phyloP scores from a whole-genome alignment of 1,140 invertebrate species.

The Drosophila grimshawi region DNA sequence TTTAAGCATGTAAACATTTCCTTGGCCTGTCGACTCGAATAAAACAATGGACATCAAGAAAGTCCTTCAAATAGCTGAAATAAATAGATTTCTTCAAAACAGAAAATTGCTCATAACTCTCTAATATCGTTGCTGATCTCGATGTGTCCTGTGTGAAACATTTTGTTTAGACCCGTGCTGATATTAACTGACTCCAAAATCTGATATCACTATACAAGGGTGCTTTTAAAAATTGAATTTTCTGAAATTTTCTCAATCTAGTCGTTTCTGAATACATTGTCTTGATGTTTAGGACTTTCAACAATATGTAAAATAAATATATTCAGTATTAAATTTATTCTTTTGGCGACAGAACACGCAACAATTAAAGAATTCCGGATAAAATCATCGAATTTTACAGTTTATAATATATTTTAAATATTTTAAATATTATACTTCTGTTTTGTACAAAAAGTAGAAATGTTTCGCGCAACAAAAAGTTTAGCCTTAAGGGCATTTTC shows the following conservation, averaged over 20 bases:
- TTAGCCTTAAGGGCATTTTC: constrained; percentile 3
- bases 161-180: too few species aligned
- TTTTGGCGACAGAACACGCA: constrained; percentile 66
- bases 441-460: constrained; percentile 35
- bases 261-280: background rate
- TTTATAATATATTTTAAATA: constrained; percentile 25
- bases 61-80: too few species aligned
- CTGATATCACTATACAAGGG: background rate
- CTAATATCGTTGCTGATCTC: too few species aligned
- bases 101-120: too few species aligned
- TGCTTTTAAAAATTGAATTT: too few species aligned
- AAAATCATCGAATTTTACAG: constrained; percentile 42
- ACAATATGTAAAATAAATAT: background rate
- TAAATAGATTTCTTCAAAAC: too few species aligned
- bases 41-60: too few species aligned
- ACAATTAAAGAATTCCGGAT: constrained; percentile 48
- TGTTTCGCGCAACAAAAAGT: constrained; percentile 50
- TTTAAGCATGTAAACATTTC: too few species aligned
- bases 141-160: too few species aligned
- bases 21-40: too few species aligned
- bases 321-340: constrained; percentile 52
- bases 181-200: background rate
- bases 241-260: constrained; percentile 14
- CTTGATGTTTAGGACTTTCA: background rate
- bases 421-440: constrained; percentile 25